Percentiles rank a stretch among this genome's conserved stretches.
These are phyloP conservation scores for Psix sp. DNA, from an alignment of 1,140 invertebrate genomes.

Conservation along the genomic window DNA sequence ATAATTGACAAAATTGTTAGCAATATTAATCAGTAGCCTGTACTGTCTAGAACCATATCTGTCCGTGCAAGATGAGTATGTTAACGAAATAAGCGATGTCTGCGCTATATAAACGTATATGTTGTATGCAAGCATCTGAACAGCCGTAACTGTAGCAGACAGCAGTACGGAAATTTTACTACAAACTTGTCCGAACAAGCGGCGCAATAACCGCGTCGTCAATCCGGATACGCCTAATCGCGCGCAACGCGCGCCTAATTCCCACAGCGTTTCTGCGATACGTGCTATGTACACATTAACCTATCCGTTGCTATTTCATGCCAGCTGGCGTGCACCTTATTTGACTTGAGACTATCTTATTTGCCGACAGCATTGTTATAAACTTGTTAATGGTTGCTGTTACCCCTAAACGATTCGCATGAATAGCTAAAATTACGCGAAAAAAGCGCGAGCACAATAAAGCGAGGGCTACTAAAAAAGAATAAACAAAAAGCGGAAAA, in stretches of 20 bases:
- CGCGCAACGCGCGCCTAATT: conserved; percentile 43
- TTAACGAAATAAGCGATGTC: conserved; percentile 13
- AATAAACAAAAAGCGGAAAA: too few relatives aligned
- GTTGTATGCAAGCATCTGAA: conserved; percentile 22
- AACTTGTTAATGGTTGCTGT: conserved; percentile 30
- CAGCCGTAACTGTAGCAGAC: conserved; percentile 23
- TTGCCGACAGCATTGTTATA: conserved; percentile 34
- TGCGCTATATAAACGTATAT: conserved; percentile 4
- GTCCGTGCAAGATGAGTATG: too few relatives aligned
- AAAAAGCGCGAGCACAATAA: conserved; percentile 1
- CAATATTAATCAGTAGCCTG: too few relatives aligned
- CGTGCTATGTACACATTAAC: conserved; percentile 47
- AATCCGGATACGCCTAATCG: conserved; percentile 48
- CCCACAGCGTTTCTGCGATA: conserved; percentile 47
- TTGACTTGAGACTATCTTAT: conserved; percentile 46
- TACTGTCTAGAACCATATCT: too few relatives aligned
- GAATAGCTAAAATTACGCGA: conserved; percentile 14
- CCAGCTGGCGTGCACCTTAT: conserved; percentile 32
- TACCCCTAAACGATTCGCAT: conserved; percentile 13
- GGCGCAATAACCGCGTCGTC: conserved; percentile 43
- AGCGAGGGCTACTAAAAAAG: too few relatives aligned
- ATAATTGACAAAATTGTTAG: too few relatives aligned
- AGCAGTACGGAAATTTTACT: conserved; percentile 45
- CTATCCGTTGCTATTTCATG: conserved; percentile 38
- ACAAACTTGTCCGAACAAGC: conserved; percentile 43